Evolutionary conservation across 1,140 invertebrate species (phyloP).

Genomic region (Megalopta genalis): DNA sequence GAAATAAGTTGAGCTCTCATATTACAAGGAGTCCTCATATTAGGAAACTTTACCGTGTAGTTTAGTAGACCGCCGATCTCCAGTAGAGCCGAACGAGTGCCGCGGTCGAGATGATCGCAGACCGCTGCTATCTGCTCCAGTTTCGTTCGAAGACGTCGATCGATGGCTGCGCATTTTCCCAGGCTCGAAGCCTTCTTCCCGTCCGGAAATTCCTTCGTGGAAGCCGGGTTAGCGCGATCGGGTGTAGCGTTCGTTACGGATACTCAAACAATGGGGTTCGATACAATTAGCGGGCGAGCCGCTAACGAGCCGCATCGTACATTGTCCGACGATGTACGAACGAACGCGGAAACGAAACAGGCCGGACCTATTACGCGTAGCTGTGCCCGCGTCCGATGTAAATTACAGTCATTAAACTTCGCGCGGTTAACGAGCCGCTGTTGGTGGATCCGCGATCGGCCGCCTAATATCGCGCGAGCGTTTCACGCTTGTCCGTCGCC

Average conservation of each 20-base stretch:
- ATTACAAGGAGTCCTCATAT: no score
- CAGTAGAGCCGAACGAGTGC: not conserved
- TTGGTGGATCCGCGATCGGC: not conserved
- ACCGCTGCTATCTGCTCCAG: not conserved
- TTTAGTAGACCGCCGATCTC: not conserved
- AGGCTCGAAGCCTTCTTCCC: not conserved
- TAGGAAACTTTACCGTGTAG: no score
- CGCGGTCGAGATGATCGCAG: no score
- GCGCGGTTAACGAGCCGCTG: slow-evolving; percentile 49
- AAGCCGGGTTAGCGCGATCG: not conserved
- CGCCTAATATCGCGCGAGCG: slow-evolving; percentile 24
- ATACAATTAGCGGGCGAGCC: slow-evolving; percentile 27
- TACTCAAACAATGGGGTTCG: slow-evolving; percentile 25
- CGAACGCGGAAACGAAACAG: slow-evolving; percentile 20
- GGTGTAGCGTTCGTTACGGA: slow-evolving; percentile 5
- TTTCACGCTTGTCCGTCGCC: not conserved
- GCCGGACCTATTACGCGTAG: slow-evolving; percentile 9
- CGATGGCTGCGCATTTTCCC: not conserved
- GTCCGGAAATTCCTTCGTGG: not conserved
- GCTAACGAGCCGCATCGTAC: slow-evolving; percentile 12
- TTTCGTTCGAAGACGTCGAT: not conserved
- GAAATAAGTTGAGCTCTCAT: no score
- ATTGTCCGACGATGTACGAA: slow-evolving; percentile 11
- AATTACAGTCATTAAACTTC: slow-evolving; percentile 62
- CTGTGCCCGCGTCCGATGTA: slow-evolving; percentile 40